These are phyloP conservation scores for Platycercus adscitus DNA, from an alignment of 2,113 vertebrate genomes.

Conservation along the genomic window DNA sequence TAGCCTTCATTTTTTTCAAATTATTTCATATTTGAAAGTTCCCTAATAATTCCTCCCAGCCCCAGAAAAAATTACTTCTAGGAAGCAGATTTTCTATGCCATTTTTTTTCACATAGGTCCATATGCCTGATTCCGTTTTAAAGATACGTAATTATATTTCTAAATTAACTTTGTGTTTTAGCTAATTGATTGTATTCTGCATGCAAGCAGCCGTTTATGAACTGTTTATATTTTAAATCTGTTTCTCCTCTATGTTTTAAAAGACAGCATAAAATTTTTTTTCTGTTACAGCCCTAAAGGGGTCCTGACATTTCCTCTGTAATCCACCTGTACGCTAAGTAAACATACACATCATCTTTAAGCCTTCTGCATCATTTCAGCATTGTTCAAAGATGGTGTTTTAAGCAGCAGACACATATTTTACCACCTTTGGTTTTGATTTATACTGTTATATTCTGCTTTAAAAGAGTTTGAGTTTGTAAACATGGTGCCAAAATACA, in stretches of 20 bases:
- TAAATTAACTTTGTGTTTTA: conserved; percentile 28
- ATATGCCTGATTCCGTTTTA: neutral
- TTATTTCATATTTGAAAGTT: neutral
- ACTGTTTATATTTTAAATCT: neutral
- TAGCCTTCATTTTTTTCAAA: neutral
- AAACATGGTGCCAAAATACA: neutral
- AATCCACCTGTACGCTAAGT: neutral
- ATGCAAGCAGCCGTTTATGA: neutral
- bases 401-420: neutral
- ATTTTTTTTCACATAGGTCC: neutral
- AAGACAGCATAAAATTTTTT: neutral
- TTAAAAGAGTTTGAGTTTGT: neutral
- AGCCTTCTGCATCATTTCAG: neutral
- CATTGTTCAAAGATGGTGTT: neutral
- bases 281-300: neutral
- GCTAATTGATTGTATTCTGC: conserved; percentile 17
- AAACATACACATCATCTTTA: neutral
- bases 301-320: neutral
- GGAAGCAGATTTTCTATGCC: neutral
- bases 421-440: neutral
- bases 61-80: neutral
- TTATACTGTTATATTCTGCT: neutral
- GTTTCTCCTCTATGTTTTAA: neutral
- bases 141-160: conserved; percentile 25
- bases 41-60: neutral